Evolutionary conservation across 2,888 invertebrate genomes (phyloP).

Genomic region (Saturnia japonica): DNA sequence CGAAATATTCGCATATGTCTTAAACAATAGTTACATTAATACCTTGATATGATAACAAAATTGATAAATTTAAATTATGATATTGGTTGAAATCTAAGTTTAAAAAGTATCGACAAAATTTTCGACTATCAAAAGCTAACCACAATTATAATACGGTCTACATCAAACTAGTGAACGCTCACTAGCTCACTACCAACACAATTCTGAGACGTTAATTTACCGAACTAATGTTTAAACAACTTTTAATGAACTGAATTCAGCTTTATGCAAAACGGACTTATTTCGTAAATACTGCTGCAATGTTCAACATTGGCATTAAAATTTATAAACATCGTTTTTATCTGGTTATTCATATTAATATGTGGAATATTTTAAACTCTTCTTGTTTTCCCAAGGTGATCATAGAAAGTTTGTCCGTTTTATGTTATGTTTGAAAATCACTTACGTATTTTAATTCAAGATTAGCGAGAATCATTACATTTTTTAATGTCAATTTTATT

Average conservation of each 20-base stretch:
- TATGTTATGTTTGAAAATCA: background rate
- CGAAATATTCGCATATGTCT: too few species aligned
- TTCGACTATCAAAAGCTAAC: too few species aligned
- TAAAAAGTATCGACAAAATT: too few species aligned
- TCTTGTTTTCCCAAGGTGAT: background rate
- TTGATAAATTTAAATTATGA: too few species aligned
- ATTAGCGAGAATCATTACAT: too few species aligned
- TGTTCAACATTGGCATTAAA: background rate
- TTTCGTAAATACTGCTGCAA: slow-evolving; percentile 37
- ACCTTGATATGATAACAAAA: too few species aligned
- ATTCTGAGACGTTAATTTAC: slow-evolving; percentile 21
- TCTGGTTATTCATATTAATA: background rate
- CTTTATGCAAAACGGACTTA: slow-evolving; percentile 55
- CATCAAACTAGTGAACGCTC: too few species aligned
- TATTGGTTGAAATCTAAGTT: too few species aligned
- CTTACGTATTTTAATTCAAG: too few species aligned
- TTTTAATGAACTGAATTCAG: slow-evolving; percentile 72
- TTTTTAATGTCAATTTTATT: too few species aligned
- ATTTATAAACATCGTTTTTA: background rate
- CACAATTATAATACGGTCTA: too few species aligned
- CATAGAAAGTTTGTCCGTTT: background rate
- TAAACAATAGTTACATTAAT: too few species aligned
- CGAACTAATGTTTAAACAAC: slow-evolving; percentile 55
- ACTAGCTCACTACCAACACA: background rate
- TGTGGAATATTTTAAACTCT: background rate